Percentiles rank a stretch among this genome's conserved stretches.
Conservation (phyloP, 2,797 vertebrate species). For the Anguilla megastoma region DNA sequence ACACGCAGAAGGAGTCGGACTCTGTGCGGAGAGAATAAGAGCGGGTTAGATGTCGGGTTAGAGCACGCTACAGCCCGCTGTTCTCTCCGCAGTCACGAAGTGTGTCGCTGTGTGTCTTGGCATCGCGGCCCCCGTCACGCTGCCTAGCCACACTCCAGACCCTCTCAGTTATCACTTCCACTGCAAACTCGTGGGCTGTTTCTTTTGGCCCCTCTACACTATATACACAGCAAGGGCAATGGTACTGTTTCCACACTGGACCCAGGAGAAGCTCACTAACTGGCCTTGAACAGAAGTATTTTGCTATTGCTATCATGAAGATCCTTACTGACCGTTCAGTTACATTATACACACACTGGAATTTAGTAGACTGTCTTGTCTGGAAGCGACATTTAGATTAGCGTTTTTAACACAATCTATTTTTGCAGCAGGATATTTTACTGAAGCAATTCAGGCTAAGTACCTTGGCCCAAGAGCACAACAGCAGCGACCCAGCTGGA, state of each 20-base stretch:
- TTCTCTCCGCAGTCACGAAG: not conserved
- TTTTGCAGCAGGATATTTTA: not conserved
- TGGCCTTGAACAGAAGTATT: not conserved
- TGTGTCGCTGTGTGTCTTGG: not conserved
- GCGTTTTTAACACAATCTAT: not conserved
- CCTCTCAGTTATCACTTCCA: not conserved
- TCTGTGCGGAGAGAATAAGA: slow-evolving; percentile 53
- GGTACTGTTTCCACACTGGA: not conserved
- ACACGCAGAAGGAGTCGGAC: slow-evolving; percentile 75
- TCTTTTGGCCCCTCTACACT: slow-evolving; percentile 43
- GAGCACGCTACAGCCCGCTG: not conserved
- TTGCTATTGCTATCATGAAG: not conserved
- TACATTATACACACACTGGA: not conserved
- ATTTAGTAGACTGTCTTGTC: not conserved
- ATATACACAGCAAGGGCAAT: slow-evolving; percentile 29
- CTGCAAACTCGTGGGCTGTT: slow-evolving; percentile 33
- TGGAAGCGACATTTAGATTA: too few relatives aligned
- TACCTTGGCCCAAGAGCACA: too few relatives aligned
- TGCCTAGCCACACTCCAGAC: not conserved
- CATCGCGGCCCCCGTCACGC: not conserved
- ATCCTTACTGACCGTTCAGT: not conserved
- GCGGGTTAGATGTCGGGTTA: not conserved
- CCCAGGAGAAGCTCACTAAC: too few relatives aligned
- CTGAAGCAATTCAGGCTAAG: not conserved
- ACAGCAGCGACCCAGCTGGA: too few relatives aligned